Evolutionary conservation across 2,113 vertebrate species (phyloP).

Genomic region (Vulpes lagopus): DNA sequence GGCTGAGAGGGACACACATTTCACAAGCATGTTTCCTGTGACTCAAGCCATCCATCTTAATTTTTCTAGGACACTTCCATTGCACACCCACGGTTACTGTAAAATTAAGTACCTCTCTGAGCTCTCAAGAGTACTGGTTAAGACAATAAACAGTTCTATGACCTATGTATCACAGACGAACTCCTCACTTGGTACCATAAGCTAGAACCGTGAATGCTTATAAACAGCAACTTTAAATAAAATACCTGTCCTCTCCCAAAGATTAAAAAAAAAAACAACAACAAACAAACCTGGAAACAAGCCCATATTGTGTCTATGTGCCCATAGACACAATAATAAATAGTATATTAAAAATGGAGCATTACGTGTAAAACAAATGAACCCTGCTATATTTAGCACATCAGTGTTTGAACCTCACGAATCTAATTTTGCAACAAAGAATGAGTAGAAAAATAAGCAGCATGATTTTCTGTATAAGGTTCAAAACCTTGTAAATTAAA

Average conservation of each 20-base stretch:
- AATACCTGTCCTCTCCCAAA: neutral
- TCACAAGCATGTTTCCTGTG: neutral
- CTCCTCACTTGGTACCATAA: neutral
- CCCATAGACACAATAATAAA: neutral
- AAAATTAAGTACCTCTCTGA: neutral
- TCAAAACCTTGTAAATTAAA: neutral
- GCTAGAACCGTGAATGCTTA: neutral
- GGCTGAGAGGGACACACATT: neutral
- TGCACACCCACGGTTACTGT: too few species aligned
- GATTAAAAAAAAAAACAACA: neutral
- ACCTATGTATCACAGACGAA: neutral
- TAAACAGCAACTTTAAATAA: neutral
- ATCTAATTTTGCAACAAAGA: neutral
- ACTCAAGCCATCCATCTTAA: neutral
- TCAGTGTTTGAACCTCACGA: neutral
- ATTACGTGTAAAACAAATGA: neutral
- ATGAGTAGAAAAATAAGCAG: neutral
- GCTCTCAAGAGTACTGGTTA: neutral
- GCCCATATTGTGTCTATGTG: too few species aligned
- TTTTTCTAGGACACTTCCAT: neutral
- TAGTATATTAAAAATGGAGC: neutral
- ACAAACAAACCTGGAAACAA: neutral
- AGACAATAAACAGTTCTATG: too few species aligned
- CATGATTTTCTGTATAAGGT: neutral
- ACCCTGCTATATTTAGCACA: neutral